phyloP scores from a whole-genome alignment of 2,888 invertebrate genomes.

The Timandra comae region DNA sequence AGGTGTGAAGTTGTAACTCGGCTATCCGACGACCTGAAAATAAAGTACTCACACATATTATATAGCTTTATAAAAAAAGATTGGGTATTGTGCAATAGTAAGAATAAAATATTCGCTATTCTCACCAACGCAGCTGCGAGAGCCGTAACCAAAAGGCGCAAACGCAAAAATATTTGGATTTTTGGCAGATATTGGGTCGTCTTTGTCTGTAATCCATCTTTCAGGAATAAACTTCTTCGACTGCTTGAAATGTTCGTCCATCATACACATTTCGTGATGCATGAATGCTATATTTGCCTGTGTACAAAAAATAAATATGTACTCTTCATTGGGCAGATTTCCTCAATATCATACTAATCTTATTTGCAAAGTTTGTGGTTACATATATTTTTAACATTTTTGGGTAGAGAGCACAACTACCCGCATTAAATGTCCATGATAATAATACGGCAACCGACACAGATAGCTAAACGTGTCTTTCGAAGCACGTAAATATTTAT shows the following conservation, averaged over 20 bases:
- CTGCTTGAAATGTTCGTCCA: slow-evolving; percentile 79
- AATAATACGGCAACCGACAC: too few relatives aligned
- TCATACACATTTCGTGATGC: slow-evolving; percentile 79
- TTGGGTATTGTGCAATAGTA: background rate
- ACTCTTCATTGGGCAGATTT: too few relatives aligned
- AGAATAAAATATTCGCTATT: too few relatives aligned
- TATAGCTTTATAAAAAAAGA: background rate
- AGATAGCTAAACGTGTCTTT: too few relatives aligned
- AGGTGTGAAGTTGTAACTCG: slow-evolving; percentile 73
- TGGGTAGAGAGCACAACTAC: too few relatives aligned
- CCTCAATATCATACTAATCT: too few relatives aligned
- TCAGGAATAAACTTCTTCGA: slow-evolving; percentile 83
- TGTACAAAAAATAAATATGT: background rate
- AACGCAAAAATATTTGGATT: slow-evolving; percentile 78
- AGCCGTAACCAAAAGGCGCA: slow-evolving; percentile 81
- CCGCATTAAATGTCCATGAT: too few relatives aligned
- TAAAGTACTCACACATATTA: slow-evolving; percentile 29
- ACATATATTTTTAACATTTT: too few relatives aligned
- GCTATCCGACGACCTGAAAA: slow-evolving; percentile 75
- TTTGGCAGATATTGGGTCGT: slow-evolving; percentile 50
- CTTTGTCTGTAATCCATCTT: slow-evolving; percentile 78
- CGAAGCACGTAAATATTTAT: too few relatives aligned
- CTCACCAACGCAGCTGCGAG: slow-evolving; percentile 80
- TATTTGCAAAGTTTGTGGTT: too few relatives aligned
- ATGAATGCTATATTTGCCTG: slow-evolving; percentile 34